phyloP scores from a whole-genome alignment of 2,888 invertebrate genomes.

The Incurvaria masculella region DNA sequence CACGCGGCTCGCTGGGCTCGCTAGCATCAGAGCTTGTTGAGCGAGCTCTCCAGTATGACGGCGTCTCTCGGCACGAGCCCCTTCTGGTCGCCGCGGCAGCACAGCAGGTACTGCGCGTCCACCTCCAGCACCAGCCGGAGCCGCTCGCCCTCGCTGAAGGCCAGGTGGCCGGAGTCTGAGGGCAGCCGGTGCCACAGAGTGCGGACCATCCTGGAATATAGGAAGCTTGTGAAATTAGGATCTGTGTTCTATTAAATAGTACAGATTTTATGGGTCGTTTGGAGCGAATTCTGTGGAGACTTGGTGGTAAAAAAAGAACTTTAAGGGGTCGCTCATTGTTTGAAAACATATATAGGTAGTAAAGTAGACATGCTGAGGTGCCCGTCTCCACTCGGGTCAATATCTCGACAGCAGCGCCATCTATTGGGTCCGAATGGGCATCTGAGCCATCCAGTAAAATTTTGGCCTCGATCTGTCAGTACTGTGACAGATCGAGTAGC shows the following conservation, averaged over 20 bases:
- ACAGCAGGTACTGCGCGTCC: conserved; percentile 71
- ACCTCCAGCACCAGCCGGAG: conserved; percentile 72
- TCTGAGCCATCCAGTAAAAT: background rate
- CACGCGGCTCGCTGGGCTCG: conserved; percentile 41
- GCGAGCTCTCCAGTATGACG: conserved; percentile 51
- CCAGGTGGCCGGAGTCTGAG: conserved; percentile 74
- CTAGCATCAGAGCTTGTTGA: conserved; percentile 37
- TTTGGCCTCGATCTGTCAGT: background rate
- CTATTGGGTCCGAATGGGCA: background rate
- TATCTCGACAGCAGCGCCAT: background rate
- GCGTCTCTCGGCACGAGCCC: conserved; percentile 73
- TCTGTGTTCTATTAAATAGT: no score
- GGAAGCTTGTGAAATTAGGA: no score
- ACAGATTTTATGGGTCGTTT: no score
- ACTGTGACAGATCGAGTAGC: no score
- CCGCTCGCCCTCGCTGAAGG: conserved; percentile 74
- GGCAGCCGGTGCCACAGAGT: conserved; percentile 71
- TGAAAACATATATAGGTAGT: background rate
- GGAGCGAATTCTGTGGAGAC: no score
- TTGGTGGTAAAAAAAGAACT: no score
- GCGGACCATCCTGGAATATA: conserved; percentile 67
- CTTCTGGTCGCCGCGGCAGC: conserved; percentile 72
- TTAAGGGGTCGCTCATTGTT: no score
- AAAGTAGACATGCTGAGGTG: conserved; percentile 11
- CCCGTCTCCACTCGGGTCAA: no score